These are phyloP conservation scores for Pandemis corylana DNA, from an alignment of 2,888 invertebrate species.

Conservation along the genomic window DNA sequence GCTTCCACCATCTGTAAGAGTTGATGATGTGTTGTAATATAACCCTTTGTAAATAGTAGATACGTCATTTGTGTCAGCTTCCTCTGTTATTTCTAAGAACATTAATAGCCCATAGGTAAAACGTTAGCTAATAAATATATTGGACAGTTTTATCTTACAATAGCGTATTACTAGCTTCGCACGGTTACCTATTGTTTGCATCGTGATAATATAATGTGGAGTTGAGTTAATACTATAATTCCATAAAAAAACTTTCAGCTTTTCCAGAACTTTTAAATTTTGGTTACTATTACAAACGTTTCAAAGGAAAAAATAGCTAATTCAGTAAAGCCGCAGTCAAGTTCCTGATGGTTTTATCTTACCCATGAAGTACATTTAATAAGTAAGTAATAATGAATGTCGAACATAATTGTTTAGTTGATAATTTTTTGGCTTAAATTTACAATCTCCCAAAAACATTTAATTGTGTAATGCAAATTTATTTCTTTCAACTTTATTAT, in stretches of 20 bases:
- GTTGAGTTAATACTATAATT: no score
- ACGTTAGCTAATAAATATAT: neutral
- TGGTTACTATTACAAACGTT: no score
- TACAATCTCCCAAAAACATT: neutral
- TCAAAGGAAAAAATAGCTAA: no score
- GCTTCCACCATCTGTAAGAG: constrained; percentile 58
- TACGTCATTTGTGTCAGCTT: constrained; percentile 56
- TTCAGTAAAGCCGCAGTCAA: no score
- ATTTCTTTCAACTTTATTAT: constrained; percentile 10
- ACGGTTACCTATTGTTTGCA: no score
- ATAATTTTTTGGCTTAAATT: neutral
- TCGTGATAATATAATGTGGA: no score
- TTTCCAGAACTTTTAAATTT: no score
- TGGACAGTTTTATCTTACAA: neutral
- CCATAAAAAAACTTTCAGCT: no score
- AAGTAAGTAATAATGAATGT: neutral
- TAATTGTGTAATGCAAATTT: neutral
- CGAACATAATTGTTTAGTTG: neutral
- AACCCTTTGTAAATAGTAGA: constrained; percentile 51
- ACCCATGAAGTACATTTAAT: no score
- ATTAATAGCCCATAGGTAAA: neutral
- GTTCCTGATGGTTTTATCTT: no score
- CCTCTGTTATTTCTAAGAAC: constrained; percentile 49
- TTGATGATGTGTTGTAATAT: constrained; percentile 53
- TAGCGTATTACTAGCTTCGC: no score